Percentiles rank a stretch among this genome's conserved stretches.
Conservation (phyloP, 1,140 invertebrate genomes). For the Danaus plexippus region DNA sequence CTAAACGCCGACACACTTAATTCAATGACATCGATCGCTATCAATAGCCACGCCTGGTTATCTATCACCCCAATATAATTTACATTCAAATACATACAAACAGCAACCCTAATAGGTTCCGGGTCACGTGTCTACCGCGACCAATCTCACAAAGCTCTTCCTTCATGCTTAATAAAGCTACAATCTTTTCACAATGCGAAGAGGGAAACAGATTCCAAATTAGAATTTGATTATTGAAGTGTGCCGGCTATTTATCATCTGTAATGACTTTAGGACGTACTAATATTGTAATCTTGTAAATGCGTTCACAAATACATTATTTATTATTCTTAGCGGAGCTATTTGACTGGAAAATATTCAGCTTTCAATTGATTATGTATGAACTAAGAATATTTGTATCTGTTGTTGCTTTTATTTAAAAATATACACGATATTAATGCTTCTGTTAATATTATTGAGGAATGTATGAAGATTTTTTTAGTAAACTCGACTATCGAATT, state of each 20-base stretch:
- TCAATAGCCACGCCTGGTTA: constrained; percentile 52
- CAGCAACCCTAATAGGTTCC: constrained; percentile 64
- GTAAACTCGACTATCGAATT: no score
- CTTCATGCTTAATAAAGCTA: constrained; percentile 68
- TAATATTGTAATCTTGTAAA: constrained; percentile 70
- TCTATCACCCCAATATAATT: constrained; percentile 56
- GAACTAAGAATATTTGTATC: constrained; percentile 10
- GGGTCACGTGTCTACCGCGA: constrained; percentile 64
- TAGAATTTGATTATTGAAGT: constrained; percentile 72
- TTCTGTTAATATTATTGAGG: no score
- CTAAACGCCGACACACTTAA: constrained; percentile 54
- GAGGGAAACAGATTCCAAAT: constrained; percentile 70
- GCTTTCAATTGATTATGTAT: constrained; percentile 51
- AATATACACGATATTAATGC: no score
- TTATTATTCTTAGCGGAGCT: constrained; percentile 51
- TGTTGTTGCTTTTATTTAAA: no score
- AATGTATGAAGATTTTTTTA: no score
- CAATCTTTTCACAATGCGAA: constrained; percentile 64
- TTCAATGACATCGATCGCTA: constrained; percentile 59
- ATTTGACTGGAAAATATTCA: constrained; percentile 64
- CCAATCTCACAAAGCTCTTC: constrained; percentile 62
- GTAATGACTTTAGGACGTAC: constrained; percentile 61
- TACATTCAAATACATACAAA: constrained; percentile 69
- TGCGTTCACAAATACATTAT: constrained; percentile 61
- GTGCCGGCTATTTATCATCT: constrained; percentile 69